A percentile compares a stretch with the other conserved stretches of the same genome.
phyloP scores from a whole-genome alignment of 2,113 vertebrate species.

The Oryzias melastigma region DNA sequence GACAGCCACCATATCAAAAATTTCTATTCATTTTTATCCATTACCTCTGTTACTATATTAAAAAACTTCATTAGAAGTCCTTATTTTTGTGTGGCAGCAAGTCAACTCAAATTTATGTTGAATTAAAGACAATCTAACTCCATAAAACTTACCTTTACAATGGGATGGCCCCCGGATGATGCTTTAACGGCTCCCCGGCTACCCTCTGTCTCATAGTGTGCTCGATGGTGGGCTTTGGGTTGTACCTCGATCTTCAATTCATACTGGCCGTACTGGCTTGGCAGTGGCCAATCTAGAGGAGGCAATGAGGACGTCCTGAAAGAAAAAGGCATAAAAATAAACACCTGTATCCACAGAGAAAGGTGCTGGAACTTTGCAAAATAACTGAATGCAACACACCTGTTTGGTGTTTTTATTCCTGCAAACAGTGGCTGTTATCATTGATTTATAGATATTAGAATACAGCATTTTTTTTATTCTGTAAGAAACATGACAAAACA shows the following conservation, averaged over 20 bases:
- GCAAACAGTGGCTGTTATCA: too few species aligned
- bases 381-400: neutral
- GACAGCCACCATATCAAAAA: too few species aligned
- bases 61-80: too few species aligned
- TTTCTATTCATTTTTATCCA: too few species aligned
- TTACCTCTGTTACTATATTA: too few species aligned
- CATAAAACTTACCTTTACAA: constrained; percentile 88
- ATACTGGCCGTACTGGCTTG: constrained; percentile 91
- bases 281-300: constrained; percentile 95
- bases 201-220: constrained; percentile 98
- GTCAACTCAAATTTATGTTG: too few species aligned
- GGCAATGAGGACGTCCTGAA: constrained; percentile 94
- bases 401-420: neutral
- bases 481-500: too few species aligned
- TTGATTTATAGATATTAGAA: too few species aligned
- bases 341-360: constrained; percentile 25
- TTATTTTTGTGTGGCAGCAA: neutral
- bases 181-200: constrained; percentile 97
- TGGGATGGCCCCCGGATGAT: constrained; percentile 90
- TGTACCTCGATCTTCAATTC: constrained; percentile 98
- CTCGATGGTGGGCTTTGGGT: constrained; percentile 97
- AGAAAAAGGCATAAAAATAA: constrained; percentile 50
- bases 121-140: too few species aligned
- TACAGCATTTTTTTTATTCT: too few species aligned
- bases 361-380: constrained; percentile 10